These are phyloP conservation scores for Nemoura dubitans DNA, from an alignment of 2,888 invertebrate genomes.

Conservation along the genomic window DNA sequence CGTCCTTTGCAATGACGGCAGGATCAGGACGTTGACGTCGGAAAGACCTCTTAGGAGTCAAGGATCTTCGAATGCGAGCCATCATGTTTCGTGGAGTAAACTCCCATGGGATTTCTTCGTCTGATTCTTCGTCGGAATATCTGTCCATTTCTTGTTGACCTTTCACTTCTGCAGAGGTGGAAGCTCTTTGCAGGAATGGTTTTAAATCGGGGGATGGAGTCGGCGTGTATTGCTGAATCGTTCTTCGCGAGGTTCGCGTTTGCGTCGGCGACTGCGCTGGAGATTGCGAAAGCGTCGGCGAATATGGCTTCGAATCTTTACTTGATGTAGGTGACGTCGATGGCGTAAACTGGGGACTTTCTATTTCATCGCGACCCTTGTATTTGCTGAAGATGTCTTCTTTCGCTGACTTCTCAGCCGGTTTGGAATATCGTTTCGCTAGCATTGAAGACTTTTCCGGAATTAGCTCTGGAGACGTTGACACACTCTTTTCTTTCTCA, in stretches of 20 bases:
- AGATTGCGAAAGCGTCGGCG: neutral
- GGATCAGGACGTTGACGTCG: slow-evolving; percentile 18
- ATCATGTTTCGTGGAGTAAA: slow-evolving; percentile 35
- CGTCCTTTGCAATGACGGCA: slow-evolving; percentile 62
- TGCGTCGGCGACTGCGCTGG: neutral
- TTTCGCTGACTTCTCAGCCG: neutral
- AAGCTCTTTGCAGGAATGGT: neutral
- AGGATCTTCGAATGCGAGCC: slow-evolving; percentile 20
- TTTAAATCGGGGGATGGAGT: neutral
- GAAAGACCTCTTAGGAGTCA: slow-evolving; percentile 26
- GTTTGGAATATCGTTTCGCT: neutral
- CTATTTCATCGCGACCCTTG: neutral
- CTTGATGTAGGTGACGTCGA: slow-evolving; percentile 4
- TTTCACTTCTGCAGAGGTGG: neutral
- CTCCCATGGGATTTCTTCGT: slow-evolving; percentile 3
- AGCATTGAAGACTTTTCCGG: neutral
- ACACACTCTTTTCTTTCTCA: slow-evolving; percentile 5
- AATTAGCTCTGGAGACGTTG: neutral
- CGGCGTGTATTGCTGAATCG: neutral
- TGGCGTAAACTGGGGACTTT: neutral
- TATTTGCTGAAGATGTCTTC: neutral
- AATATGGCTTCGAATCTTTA: neutral
- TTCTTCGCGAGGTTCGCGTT: neutral
- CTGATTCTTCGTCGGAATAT: slow-evolving; percentile 9
- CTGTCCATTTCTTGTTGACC: neutral